These are phyloP conservation scores for Bicyclus anynana DNA, from an alignment of 1,140 invertebrate species.

Conservation along the genomic window DNA sequence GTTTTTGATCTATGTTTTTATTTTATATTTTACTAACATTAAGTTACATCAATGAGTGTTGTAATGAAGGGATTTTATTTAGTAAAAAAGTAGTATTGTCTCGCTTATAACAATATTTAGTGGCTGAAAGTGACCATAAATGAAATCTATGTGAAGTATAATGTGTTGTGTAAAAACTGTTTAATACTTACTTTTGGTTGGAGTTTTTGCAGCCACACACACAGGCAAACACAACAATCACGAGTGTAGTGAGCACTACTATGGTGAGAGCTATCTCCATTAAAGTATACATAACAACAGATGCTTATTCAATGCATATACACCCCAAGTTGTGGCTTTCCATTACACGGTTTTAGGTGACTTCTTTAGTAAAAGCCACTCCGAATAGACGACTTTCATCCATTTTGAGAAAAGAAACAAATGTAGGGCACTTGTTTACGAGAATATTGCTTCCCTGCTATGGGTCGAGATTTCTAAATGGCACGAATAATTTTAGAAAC, in stretches of 20 bases:
- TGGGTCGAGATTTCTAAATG: not conserved
- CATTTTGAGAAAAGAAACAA: constrained; percentile 60
- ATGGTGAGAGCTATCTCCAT: constrained; percentile 64
- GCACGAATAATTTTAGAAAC: not conserved
- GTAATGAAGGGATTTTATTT: too few relatives aligned
- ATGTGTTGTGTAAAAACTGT: not conserved
- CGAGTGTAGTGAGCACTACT: constrained; percentile 58
- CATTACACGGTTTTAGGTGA: constrained; percentile 57
- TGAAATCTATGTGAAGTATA: too few relatives aligned
- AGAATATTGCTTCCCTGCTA: constrained; percentile 1
- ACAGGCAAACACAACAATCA: constrained; percentile 62
- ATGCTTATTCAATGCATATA: constrained; percentile 43
- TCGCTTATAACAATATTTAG: too few relatives aligned
- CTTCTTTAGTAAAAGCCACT: constrained; percentile 51
- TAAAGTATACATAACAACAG: constrained; percentile 65
- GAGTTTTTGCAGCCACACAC: constrained; percentile 74
- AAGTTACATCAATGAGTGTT: too few relatives aligned
- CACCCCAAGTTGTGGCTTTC: constrained; percentile 28
- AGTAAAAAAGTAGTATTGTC: too few relatives aligned
- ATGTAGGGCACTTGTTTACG: constrained; percentile 56
- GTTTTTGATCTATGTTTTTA: too few relatives aligned
- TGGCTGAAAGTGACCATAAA: too few relatives aligned
- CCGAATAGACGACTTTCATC: constrained; percentile 58
- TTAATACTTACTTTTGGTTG: constrained; percentile 71
- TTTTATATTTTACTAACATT: too few relatives aligned